These are phyloP conservation scores for Notolepis coatsorum DNA, from an alignment of 2,797 vertebrate genomes.

Conservation along the genomic window DNA sequence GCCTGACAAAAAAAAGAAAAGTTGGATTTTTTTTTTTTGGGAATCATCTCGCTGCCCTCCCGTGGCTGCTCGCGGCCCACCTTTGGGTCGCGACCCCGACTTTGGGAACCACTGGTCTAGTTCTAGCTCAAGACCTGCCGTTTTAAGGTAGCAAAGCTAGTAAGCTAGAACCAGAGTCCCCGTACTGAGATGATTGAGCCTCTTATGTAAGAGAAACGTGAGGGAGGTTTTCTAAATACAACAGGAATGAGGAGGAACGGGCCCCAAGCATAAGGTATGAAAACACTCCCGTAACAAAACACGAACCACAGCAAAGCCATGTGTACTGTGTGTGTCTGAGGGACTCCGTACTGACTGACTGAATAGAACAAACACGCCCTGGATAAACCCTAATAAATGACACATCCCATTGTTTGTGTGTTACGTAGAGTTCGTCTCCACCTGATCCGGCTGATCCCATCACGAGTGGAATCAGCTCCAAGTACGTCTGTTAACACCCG, in stretches of 20 bases:
- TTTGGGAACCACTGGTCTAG: no score
- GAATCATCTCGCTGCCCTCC: no score
- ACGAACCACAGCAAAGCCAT: conserved; percentile 27
- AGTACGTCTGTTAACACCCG: no score
- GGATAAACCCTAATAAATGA: conserved; percentile 33
- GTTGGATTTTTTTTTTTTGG: no score
- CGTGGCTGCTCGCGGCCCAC: no score
- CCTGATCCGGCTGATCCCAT: not conserved
- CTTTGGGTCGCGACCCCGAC: no score
- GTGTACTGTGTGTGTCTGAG: not conserved
- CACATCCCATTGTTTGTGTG: conserved; percentile 48
- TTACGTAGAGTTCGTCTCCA: conserved; percentile 62
- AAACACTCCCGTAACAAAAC: conserved; percentile 51
- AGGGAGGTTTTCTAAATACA: conserved; percentile 8
- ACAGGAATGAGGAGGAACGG: conserved; percentile 62
- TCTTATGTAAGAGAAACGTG: conserved; percentile 23
- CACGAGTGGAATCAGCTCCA: no score
- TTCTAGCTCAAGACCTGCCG: no score
- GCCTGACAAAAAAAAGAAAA: no score
- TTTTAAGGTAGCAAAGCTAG: no score
- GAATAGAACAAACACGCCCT: conserved; percentile 52
- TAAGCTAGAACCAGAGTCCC: no score
- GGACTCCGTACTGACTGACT: not conserved
- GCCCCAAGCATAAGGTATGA: conserved; percentile 19
- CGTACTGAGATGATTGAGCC: no score